These are phyloP conservation scores for Chrysodeixis includens DNA, from an alignment of 2,888 invertebrate species.

Conservation along the genomic window DNA sequence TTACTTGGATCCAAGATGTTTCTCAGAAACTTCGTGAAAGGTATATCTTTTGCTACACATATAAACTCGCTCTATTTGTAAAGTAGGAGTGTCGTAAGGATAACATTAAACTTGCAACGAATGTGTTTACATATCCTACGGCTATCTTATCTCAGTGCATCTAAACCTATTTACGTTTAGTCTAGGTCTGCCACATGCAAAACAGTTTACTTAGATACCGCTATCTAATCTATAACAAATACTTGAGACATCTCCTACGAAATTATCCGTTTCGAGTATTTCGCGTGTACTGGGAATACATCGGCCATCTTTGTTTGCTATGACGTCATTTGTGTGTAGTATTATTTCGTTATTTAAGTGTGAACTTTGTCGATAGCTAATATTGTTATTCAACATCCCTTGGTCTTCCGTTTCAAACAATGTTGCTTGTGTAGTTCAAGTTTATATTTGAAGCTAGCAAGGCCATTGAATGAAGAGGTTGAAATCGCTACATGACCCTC, in stretches of 20 bases:
- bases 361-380: conserved; percentile 33
- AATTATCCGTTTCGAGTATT: conserved; percentile 3
- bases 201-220: conserved; percentile 26
- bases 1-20: too few relatives aligned
- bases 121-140: background rate
- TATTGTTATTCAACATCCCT: conserved; percentile 25
- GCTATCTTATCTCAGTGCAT: conserved; percentile 3
- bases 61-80: too few relatives aligned
- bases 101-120: background rate
- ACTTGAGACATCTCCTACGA: conserved; percentile 32
- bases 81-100: background rate
- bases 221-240: conserved; percentile 37
- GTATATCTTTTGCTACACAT: too few relatives aligned
- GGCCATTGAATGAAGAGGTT: background rate
- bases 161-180: conserved; percentile 20
- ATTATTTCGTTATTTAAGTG: conserved; percentile 24
- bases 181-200: conserved; percentile 40
- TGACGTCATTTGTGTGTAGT: conserved; percentile 16
- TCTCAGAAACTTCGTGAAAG: too few relatives aligned
- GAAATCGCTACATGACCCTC: background rate
- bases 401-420: conserved; percentile 22
- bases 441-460: background rate
- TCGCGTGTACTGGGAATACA: conserved; percentile 7
- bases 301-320: conserved; percentile 17
- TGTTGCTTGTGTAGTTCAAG: conserved; percentile 15